Conservation (phyloP, 1,140 invertebrate species). For the Centruroides vittatus region DNA sequence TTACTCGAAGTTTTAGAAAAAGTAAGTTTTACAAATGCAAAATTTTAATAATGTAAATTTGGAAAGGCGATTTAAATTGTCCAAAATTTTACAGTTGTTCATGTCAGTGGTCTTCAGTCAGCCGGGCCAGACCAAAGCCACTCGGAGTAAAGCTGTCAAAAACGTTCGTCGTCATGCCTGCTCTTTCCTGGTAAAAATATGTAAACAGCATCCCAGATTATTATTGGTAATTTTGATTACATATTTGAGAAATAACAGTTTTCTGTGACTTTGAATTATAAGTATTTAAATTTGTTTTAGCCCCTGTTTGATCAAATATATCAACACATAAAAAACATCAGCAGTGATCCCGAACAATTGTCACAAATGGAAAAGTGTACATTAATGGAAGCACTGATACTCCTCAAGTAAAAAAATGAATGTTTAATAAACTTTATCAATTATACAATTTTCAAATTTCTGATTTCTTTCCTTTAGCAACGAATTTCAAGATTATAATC, state of each 20-base stretch:
- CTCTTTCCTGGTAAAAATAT: constrained; percentile 75
- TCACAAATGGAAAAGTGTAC: constrained; percentile 69
- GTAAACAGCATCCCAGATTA: constrained; percentile 61
- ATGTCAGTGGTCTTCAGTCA: no score
- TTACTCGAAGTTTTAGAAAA: constrained; percentile 66
- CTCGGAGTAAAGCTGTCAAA: constrained; percentile 53
- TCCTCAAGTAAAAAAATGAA: constrained; percentile 27
- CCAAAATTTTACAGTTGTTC: no score
- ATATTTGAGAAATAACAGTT: not conserved
- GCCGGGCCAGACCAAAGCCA: constrained; percentile 36
- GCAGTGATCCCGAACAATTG: constrained; percentile 47
- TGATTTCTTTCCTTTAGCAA: constrained; percentile 42
- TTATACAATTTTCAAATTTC: not conserved
- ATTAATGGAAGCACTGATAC: constrained; percentile 36
- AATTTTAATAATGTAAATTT: no score
- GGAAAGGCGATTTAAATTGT: no score
- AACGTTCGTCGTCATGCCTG: constrained; percentile 76
- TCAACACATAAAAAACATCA: constrained; percentile 49
- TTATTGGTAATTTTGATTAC: constrained; percentile 25
- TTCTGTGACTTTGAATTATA: no score
- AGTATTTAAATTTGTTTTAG: constrained; percentile 37
- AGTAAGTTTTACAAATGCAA: constrained; percentile 34
- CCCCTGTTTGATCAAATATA: constrained; percentile 77
- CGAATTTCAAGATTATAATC: constrained; percentile 73
- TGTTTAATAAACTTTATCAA: no score